A percentile compares a stretch with the other conserved stretches of the same genome.
Conservation (phyloP, 2,113 vertebrate species). For the Crotalus horridus region DNA sequence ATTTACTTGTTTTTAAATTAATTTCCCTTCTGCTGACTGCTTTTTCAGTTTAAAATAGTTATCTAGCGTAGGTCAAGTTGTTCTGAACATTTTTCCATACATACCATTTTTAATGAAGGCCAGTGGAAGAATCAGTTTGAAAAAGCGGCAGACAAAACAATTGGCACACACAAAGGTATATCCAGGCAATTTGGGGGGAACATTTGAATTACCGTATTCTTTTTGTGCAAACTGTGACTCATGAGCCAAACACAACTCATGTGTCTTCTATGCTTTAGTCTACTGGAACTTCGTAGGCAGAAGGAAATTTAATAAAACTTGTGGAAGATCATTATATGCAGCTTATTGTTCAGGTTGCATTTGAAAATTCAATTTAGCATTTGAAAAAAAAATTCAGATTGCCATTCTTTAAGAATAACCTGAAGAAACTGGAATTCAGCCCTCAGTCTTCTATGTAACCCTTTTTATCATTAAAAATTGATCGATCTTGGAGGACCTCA, state of each 20-base stretch:
- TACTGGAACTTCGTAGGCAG: background rate
- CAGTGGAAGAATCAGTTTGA: background rate
- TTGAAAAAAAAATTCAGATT: background rate
- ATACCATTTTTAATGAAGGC: background rate
- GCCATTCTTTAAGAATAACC: background rate
- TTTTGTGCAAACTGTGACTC: background rate
- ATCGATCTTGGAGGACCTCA: background rate
- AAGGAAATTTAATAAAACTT: background rate
- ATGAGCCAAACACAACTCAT: background rate
- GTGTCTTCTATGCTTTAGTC: background rate
- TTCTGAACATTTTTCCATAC: constrained; percentile 9
- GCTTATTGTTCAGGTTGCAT: background rate
- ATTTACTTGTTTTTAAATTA: background rate
- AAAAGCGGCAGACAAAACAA: background rate
- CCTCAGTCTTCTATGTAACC: background rate
- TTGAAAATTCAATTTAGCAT: background rate
- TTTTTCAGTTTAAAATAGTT: constrained; percentile 29
- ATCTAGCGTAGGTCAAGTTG: constrained; percentile 14
- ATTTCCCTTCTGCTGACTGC: background rate
- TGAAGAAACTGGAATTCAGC: background rate
- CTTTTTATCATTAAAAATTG: fast-evolving
- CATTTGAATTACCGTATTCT: background rate
- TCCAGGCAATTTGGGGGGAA: background rate
- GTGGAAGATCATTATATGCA: background rate
- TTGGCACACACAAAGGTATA: background rate